Evolutionary conservation across 2,888 invertebrate genomes (phyloP), one percentile per base, ranked within the genome.

Genomic region (Aphrophora alni): DNA sequence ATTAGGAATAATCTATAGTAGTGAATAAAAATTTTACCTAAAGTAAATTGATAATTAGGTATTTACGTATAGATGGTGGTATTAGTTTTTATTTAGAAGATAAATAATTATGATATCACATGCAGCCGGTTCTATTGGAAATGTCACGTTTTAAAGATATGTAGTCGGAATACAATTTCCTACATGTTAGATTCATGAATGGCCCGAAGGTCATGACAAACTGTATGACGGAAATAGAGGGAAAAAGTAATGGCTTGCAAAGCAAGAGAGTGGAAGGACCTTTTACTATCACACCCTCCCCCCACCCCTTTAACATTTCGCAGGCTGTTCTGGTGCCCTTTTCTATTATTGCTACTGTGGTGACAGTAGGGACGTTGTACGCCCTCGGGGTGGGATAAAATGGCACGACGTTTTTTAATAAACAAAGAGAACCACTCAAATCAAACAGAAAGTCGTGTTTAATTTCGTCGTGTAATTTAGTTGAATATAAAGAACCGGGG

Each of bases 351-450:
- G 5, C 59, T 21, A 59, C 59, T 59, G 59, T 8, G 59, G 59
- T 59, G 59, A 44, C 44, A 44, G 44, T 44, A 44, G 4, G 59
- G 59, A 1, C 21, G 59, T 7, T 2, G 5, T 59, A 21, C n/a
- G 21, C 21, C 59, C 59, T 59, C 21, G 59, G 14, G 59, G 59
- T 10, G 4, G 59, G 59, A 21, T 21, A 17, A 44, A 44, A 44
- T 44, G 44, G 4, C 14, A 59, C 21, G 59, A 21, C 59, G 44
- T 59, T 59, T 59, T n/a, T 59, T 59, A 59, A 59, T 59, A 59
- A 59, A 59, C n/a, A 59, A 59, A 59, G 59, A 21, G 21, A 59
- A 59, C 59, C 59, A 59, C 59, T 59, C 59, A 59, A 59, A 59
- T n/a, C 21, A n/a, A 59, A 59, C 21, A 59, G n/a, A 59, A 21